Base-by-base conservation (phyloP, 2,797 vertebrate species). In the Alauda arvensis region DNA sequence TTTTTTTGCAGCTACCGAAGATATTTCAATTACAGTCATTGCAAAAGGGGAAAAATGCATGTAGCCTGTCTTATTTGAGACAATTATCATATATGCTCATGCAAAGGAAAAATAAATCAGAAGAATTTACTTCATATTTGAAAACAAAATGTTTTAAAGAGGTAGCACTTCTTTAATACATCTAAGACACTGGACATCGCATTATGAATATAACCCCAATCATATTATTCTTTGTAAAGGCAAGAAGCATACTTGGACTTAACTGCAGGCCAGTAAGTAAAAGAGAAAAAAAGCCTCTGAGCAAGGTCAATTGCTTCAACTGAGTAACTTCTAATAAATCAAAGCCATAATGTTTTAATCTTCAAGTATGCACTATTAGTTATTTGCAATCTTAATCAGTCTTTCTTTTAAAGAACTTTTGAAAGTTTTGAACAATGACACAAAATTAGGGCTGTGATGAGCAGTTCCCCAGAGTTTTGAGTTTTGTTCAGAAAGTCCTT, bases 401-500 rank as follows among this genome's bases (percentile, higher is more conserved):
- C 63, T 81, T 88, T 74, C 75, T 72, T 89, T 78, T 65, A 63
- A 91, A 88, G 80, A 89, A 70, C 33, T 82, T 82, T 33, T 62
- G 28, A 57, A 92, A 91, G 49, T 91, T 92, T 88, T 78, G 57
- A 83, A 85, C 77, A 94, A 87, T 87, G 67, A 56, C 63, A 76
- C 39, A 81, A 92, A 93, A 86, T 72, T 85, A 91, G 3, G 42
- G 5, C 61, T 80, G 46, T 52, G 72, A 87, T 79, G 89, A 89
- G 55, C 60, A 53, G 45, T 33, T 90, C 84, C 88, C 84, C 31
- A 57, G 92, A 92, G 79, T 83, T 89, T 56, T 66, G 29, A 87
- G 74, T 90, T 94, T 93, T 90, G 34, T 85, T 88, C 84, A 83
- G 42, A 63, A 94, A 91, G 87, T 76, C 90, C 70, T 94, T 93